Evolutionary conservation across 2,797 vertebrate species (phyloP), one percentile per base, ranked within the genome.

Genomic region (Chelidonichthys spinosus): DNA sequence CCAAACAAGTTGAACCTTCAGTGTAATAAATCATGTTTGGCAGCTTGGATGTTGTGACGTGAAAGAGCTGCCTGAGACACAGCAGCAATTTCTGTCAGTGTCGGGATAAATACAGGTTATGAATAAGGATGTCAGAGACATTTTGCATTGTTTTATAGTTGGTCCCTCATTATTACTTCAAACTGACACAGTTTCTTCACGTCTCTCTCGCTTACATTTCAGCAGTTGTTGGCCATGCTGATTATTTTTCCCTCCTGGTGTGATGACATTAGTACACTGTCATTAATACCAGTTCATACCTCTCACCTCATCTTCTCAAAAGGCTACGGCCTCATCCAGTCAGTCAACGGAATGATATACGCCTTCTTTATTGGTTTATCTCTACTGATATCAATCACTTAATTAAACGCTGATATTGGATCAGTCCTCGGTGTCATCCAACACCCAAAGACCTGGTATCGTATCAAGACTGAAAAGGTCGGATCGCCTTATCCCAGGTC

Each of bases 11-110:
- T 72, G 72, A 83, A 76, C 76, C 66, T 78, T 42, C 50, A 42
- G 46, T 53, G 61, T 72, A 44, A 85, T 92, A 88, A 89, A 89
- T 92, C 78, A 87, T 83, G 77, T 72, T 71, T 43, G 84, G 84
- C 86, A 69, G 79, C 69, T 60, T 53, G 66, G 78, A 74, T 84
- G 75, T 69, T 76, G 60, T 32, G 56, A 80, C 0, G 62, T 44
- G 43, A 74, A 76, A 62, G 63, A 82, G 74, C 69, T 66, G 81
- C 65, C 47, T 53, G 81, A 69, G 71, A 67, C 14, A 17, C 63
- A 43, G 64, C 43, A 3, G 85, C 80, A 80, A 78, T 86, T 86
- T 86, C 62, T 69, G 59, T 74, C 78, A 77, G 66, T 85, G 79
- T 87, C 83, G 80, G 71, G 71, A 79, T 35, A 69, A 55, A 66